Conservation (phyloP, 2,888 invertebrate species). For the Acanthacorydalis orientalis region DNA sequence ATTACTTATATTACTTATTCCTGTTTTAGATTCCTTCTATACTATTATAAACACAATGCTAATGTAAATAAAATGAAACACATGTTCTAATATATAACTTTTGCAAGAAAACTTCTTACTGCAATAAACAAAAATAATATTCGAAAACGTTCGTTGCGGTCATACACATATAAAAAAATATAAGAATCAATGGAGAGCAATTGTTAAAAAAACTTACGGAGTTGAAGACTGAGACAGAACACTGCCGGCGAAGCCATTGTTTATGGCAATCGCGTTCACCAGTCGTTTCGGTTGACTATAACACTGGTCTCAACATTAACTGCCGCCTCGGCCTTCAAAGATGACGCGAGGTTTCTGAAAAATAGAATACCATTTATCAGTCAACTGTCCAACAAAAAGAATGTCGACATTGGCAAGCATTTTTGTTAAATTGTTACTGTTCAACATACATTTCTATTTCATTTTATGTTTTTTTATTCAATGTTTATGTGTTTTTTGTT, state of each 20-base stretch:
- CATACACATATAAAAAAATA: no score
- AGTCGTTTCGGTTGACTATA: neutral
- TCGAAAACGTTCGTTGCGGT: no score
- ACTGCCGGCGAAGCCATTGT: constrained; percentile 20
- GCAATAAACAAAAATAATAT: no score
- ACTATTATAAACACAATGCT: no score
- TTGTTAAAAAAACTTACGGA: constrained; percentile 15
- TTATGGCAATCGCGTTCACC: constrained; percentile 5
- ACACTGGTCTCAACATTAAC: neutral
- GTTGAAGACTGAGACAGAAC: constrained; percentile 18
- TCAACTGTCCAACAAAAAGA: neutral
- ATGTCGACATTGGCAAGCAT: neutral
- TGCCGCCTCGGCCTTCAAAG: neutral
- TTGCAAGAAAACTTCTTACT: no score
- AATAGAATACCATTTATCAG: constrained; percentile 1
- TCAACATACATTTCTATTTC: neutral
- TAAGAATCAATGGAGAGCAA: no score
- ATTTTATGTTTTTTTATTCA: no score
- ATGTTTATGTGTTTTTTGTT: no score
- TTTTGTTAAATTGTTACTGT: constrained; percentile 2
- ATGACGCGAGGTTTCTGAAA: neutral
- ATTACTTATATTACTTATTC: no score
- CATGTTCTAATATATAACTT: no score
- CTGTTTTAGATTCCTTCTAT: no score
- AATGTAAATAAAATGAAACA: no score